A percentile compares a stretch with the other conserved stretches of the same genome.
These are phyloP conservation scores for Stegodyphus dumicola DNA, from an alignment of 1,140 invertebrate species.

Conservation along the genomic window DNA sequence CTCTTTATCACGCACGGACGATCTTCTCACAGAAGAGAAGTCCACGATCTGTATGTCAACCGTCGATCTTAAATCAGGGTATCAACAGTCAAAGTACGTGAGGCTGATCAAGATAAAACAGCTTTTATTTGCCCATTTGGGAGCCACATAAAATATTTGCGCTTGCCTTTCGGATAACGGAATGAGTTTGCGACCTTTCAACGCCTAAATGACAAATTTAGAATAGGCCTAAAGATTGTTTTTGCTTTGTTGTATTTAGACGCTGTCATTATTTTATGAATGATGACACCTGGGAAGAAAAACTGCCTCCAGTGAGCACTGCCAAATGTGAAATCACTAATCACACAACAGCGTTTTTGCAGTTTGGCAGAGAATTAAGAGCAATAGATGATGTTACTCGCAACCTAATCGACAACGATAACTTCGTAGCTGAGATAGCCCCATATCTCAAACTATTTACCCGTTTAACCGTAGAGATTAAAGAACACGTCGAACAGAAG, in stretches of 20 bases:
- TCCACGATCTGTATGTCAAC: not conserved
- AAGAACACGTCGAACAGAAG: no score
- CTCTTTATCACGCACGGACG: not conserved
- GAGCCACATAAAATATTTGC: conserved; percentile 53
- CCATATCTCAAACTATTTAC: no score
- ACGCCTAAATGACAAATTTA: conserved; percentile 64
- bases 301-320: no score
- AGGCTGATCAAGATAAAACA: conserved; percentile 55
- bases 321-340: no score
- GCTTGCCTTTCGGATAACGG: conserved; percentile 62
- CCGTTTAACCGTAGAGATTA: no score
- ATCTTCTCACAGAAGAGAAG: not conserved
- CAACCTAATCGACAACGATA: no score
- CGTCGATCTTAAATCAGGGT: not conserved
- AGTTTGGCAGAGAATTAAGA: no score
- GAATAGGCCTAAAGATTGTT: not conserved
- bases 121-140: no score
- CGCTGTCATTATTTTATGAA: not conserved
- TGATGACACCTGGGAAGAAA: no score
- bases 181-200: conserved; percentile 64
- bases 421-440: no score
- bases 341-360: no score
- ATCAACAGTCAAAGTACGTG: conserved; percentile 30
- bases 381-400: no score
- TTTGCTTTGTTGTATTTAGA: not conserved